Evolutionary conservation across 2,113 vertebrate species (phyloP), one percentile per base, ranked within the genome.

Genomic region (Semnornis frantzii): DNA sequence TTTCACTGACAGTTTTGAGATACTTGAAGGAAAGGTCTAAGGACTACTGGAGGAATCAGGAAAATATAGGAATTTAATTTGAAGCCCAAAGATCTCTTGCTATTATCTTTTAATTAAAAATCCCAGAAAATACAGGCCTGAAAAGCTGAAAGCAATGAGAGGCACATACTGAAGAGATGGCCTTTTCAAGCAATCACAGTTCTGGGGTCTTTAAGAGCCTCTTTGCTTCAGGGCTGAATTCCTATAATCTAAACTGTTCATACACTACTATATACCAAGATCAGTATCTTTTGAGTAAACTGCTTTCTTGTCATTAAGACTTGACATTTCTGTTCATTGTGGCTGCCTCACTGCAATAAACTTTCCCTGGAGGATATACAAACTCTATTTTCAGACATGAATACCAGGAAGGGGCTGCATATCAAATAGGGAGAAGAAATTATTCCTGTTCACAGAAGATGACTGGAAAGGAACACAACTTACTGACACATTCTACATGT

Each of bases 261-360:
- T 90, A 63, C 31, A 44, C 75, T 39, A 57, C 78, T 71, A 68
- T 55, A 78, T 52, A 82, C 62, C 33, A 60, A 94, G 75, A 96
- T 95, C 83, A 63, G 94, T 85, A 91, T 89, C 93, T 92, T 94
- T 82, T 76, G 68, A 87, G 72, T 94, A 90, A 97, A 95, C 84
- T 89, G 81, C 77, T 86, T 96, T 92, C 83, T 94, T 94, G 81
- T 95, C 96, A 95, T 97, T 95, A 95, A 84, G 93, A 52, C 57
- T 87, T 96, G 95, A 94, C 94, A 95, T 95, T 95, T 95, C 81
- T 85, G 85, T 89, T 90, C 92, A 84, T 84, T 77, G 69, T 81
- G 83, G 69, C 77, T 78, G 80, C 63, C 80, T 95, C 60, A 5
- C 72, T 84, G 95, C 93, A 94, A 89, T 88, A 93, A 96, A 92